Percentiles rank a stretch among this genome's conserved stretches.
Conservation (phyloP, 2,113 vertebrate species). For the Pollimyrus isidori region DNA sequence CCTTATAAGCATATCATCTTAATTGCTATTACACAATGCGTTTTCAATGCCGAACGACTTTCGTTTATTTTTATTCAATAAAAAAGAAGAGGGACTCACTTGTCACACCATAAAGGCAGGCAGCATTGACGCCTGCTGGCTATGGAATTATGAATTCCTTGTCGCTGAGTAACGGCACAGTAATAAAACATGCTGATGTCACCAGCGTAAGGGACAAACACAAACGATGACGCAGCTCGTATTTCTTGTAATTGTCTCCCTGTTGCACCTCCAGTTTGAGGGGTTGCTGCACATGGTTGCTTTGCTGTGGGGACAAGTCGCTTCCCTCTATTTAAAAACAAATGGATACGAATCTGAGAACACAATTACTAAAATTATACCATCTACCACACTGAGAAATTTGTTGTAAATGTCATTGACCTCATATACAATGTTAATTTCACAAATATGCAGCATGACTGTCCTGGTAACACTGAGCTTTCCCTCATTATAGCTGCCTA, state of each 20-base stretch:
- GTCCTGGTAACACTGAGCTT: not conserved
- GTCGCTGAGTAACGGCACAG: conserved; percentile 18
- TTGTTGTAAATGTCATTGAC: conserved; percentile 8
- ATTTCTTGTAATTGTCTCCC: not conserved
- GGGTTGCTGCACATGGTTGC: not conserved
- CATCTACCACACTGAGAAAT: not conserved
- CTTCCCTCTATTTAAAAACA: not conserved
- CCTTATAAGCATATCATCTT: not conserved
- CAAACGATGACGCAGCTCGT: not conserved
- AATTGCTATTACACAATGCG: conserved; percentile 12
- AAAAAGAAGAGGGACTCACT: conserved; percentile 32
- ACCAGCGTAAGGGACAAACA: not conserved
- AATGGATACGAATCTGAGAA: not conserved
- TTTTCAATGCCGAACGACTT: conserved; percentile 47
- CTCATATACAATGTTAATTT: not conserved
- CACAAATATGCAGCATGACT: not conserved
- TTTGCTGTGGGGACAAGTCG: not conserved
- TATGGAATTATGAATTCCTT: conserved; percentile 35
- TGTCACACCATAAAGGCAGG: conserved; percentile 27
- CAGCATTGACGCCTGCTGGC: conserved; percentile 37
- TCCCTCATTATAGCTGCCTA: not conserved
- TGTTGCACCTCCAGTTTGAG: too few species aligned
- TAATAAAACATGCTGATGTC: conserved; percentile 6
- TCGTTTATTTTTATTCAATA: conserved; percentile 44
- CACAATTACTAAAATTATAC: not conserved